Percentiles rank a stretch among this genome's conserved stretches.
These are phyloP conservation scores for Apodemia mormo DNA, from an alignment of 2,888 invertebrate genomes.

Conservation along the genomic window DNA sequence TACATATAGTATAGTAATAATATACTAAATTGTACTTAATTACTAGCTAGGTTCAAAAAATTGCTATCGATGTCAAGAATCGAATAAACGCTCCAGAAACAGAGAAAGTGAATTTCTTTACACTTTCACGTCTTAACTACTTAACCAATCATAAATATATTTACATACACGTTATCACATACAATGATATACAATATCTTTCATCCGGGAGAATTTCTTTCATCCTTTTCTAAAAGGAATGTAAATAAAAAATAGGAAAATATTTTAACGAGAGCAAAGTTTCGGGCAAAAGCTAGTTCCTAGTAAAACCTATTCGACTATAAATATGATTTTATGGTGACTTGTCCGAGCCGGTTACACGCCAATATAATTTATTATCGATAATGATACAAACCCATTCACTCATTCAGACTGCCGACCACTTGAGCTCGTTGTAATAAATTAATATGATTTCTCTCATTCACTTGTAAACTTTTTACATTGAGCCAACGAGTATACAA, in stretches of 20 bases:
- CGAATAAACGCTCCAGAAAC: too few relatives aligned
- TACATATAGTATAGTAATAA: too few relatives aligned
- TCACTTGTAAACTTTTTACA: constrained; percentile 27
- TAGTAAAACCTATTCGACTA: background rate
- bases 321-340: constrained; percentile 21
- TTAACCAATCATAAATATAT: too few relatives aligned
- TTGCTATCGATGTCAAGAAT: too few relatives aligned
- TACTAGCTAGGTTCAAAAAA: too few relatives aligned
- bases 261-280: background rate
- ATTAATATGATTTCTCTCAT: constrained; percentile 30
- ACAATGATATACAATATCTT: too few relatives aligned
- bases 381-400: constrained; percentile 35
- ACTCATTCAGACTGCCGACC: constrained; percentile 31
- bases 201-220: too few relatives aligned
- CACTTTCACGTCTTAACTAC: too few relatives aligned
- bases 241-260: background rate
- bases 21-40: too few relatives aligned
- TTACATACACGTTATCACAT: too few relatives aligned
- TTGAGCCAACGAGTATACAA: background rate
- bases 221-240: too few relatives aligned
- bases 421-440: constrained; percentile 29
- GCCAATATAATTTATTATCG: constrained; percentile 35
- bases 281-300: background rate
- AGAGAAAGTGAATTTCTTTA: too few relatives aligned
- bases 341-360: constrained; percentile 27